These are phyloP conservation scores for Harpalus rubripes DNA, from an alignment of 2,888 invertebrate genomes.

Conservation along the genomic window DNA sequence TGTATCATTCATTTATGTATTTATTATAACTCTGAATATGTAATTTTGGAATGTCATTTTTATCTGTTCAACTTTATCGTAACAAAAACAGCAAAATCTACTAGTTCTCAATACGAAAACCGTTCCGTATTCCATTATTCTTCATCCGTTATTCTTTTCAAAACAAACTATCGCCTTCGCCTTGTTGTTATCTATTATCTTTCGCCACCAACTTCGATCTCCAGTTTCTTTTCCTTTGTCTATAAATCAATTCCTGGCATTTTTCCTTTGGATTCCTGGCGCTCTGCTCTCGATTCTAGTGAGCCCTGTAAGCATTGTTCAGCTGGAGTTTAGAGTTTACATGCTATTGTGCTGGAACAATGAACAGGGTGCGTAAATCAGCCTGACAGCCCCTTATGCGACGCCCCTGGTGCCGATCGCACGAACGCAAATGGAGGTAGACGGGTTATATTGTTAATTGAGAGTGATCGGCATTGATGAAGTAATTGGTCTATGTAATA, in stretches of 20 bases:
- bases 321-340: constrained; percentile 55
- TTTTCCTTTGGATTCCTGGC: neutral
- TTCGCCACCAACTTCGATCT: neutral
- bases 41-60: too few species aligned
- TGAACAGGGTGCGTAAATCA: constrained; percentile 57
- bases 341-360: constrained; percentile 59
- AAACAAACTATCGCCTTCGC: too few species aligned
- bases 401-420: constrained; percentile 14
- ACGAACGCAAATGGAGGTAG: neutral
- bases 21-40: too few species aligned
- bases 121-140: too few species aligned
- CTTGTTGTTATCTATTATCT: neutral
- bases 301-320: constrained; percentile 19
- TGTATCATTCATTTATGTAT: too few species aligned
- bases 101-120: too few species aligned
- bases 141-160: too few species aligned
- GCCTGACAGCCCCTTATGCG: constrained; percentile 23
- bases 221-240: neutral
- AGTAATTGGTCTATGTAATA: too few species aligned
- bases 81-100: too few species aligned
- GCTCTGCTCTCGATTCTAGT: neutral
- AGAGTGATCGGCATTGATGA: neutral
- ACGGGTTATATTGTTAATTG: neutral
- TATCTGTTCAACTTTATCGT: too few species aligned
- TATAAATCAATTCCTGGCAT: neutral